Percentiles rank a stretch among this genome's conserved stretches.
Conservation (phyloP, 1,140 invertebrate genomes). For the Macrosteles quadrilineatus region DNA sequence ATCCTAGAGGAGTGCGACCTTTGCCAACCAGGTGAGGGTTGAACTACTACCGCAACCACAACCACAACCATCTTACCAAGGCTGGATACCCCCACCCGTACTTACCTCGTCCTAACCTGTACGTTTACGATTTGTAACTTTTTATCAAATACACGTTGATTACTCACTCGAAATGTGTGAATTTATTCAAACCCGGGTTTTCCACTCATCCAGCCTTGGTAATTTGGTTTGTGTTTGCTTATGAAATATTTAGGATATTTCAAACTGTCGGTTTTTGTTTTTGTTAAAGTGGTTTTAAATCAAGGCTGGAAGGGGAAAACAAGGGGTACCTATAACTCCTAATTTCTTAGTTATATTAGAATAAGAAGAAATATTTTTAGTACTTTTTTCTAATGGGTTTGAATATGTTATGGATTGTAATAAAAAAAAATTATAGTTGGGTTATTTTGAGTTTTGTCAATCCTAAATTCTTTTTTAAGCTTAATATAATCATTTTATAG, state of each 20-base stretch:
- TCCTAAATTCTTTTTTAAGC: too few species aligned
- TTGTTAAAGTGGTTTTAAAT: too few species aligned
- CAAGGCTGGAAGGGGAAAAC: too few species aligned
- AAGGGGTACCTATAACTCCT: too few species aligned
- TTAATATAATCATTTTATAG: too few species aligned
- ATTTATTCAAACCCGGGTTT: background rate
- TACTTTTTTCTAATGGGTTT: too few species aligned
- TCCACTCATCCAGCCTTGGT: conserved; percentile 34
- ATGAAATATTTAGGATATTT: background rate
- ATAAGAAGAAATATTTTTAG: too few species aligned
- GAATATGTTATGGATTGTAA: too few species aligned
- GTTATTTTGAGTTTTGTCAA: too few species aligned
- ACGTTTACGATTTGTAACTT: background rate
- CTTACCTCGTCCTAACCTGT: conserved; percentile 5
- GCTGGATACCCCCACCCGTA: conserved; percentile 25
- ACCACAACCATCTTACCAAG: conserved; percentile 5
- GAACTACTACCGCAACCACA: background rate
- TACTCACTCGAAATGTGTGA: conserved; percentile 6
- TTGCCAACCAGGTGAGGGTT: conserved; percentile 53
- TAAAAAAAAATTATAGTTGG: too few species aligned
- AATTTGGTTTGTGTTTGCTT: background rate
- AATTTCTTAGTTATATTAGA: too few species aligned
- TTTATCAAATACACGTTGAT: background rate
- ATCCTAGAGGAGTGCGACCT: conserved; percentile 77
- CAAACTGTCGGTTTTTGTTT: too few species aligned